These are phyloP conservation scores for Globia sparganii DNA, from an alignment of 2,888 invertebrate species.

Conservation along the genomic window DNA sequence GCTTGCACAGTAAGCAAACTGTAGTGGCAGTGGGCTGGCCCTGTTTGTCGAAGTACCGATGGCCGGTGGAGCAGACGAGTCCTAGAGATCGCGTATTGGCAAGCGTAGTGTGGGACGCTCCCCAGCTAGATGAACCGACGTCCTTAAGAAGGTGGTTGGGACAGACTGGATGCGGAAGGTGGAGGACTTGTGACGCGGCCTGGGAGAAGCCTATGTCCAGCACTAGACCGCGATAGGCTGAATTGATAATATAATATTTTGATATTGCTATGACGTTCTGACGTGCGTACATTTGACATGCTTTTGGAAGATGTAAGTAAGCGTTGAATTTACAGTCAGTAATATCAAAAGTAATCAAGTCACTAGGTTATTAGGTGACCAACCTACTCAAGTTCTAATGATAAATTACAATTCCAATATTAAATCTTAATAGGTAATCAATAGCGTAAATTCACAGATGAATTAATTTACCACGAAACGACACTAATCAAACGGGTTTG, in stretches of 20 bases:
- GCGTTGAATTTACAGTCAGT: not conserved
- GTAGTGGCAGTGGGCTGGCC: not conserved
- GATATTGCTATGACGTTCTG: not conserved
- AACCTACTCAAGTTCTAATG: constrained; percentile 17
- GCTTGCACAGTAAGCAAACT: not conserved
- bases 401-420: constrained; percentile 19
- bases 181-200: not conserved
- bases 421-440: constrained; percentile 23
- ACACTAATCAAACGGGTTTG: constrained; percentile 29
- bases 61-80: not conserved
- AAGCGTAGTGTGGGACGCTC: not conserved
- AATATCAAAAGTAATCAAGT: constrained; percentile 9
- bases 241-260: not conserved
- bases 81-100: not conserved
- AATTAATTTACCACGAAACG: constrained; percentile 25
- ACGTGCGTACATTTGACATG: not conserved
- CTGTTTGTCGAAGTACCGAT: not conserved
- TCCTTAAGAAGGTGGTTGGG: not conserved
- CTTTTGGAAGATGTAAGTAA: not conserved
- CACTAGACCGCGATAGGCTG: not conserved
- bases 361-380: constrained; percentile 16
- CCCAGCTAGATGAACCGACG: not conserved
- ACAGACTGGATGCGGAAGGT: not conserved
- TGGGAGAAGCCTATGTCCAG: not conserved
- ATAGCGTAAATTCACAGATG: constrained; percentile 31